A percentile compares a stretch with the other conserved stretches of the same genome.
These are phyloP conservation scores for Microtus montanus DNA, from an alignment of 2,113 vertebrate genomes.

Conservation along the genomic window DNA sequence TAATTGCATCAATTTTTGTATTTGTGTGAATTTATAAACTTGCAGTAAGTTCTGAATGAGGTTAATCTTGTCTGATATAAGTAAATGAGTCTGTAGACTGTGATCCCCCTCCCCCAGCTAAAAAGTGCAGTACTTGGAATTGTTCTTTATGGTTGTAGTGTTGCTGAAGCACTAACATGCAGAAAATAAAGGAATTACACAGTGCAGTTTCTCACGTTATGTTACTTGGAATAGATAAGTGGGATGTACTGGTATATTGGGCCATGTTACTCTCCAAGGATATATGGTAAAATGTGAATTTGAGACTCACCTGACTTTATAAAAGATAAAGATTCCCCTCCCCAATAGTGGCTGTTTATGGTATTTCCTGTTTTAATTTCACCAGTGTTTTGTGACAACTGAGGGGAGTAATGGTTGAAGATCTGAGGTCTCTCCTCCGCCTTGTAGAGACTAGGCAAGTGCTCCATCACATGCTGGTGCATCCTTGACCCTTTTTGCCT, in stretches of 20 bases:
- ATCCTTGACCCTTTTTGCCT: neutral
- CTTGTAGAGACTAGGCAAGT: neutral
- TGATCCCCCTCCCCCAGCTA: constrained; percentile 83
- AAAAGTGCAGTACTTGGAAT: constrained; percentile 84
- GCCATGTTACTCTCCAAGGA: constrained; percentile 58
- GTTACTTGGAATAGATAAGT: constrained; percentile 81
- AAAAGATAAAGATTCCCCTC: constrained; percentile 30
- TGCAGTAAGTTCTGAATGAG: constrained; percentile 84
- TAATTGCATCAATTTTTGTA: constrained; percentile 83
- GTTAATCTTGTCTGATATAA: constrained; percentile 84
- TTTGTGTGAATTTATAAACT: constrained; percentile 85
- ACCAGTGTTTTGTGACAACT: constrained; percentile 28
- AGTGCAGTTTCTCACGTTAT: constrained; percentile 86
- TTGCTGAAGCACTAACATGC: constrained; percentile 88
- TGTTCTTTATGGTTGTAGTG: constrained; percentile 89
- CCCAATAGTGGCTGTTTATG: neutral
- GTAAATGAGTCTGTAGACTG: constrained; percentile 88
- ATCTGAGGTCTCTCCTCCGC: neutral
- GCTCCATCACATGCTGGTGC: neutral
- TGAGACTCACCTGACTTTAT: constrained; percentile 31
- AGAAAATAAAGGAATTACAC: constrained; percentile 89
- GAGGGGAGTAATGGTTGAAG: neutral
- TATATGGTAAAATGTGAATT: constrained; percentile 44
- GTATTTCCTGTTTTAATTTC: constrained; percentile 41
- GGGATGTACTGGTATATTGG: constrained; percentile 66